Conservation (phyloP, 2,888 invertebrate genomes). For the Unio delphinus region DNA sequence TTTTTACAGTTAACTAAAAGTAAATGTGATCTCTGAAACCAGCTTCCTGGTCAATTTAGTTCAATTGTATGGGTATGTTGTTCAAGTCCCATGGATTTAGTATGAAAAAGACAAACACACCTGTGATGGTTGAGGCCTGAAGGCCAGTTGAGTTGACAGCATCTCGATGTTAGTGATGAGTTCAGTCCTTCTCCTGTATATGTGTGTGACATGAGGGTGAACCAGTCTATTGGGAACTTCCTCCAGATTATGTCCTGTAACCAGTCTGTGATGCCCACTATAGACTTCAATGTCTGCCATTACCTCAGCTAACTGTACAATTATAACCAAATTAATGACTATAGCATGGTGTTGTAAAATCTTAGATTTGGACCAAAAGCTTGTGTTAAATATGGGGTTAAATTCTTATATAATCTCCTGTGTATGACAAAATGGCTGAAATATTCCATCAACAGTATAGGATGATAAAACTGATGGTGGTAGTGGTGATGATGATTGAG, state of each 20-base stretch:
- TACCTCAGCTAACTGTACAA: slow-evolving; percentile 44
- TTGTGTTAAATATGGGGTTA: too few relatives aligned
- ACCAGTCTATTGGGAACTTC: slow-evolving; percentile 30
- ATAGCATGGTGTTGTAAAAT: not conserved
- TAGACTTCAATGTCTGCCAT: slow-evolving; percentile 47
- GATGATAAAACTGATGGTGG: too few relatives aligned
- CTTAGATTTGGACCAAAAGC: too few relatives aligned
- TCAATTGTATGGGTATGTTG: too few relatives aligned
- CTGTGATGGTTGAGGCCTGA: slow-evolving; percentile 55
- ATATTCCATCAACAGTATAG: too few relatives aligned
- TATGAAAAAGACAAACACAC: slow-evolving; percentile 18
- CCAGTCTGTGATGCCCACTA: slow-evolving; percentile 35
- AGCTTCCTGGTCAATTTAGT: not conserved
- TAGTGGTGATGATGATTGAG: too few relatives aligned
- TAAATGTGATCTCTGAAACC: not conserved
- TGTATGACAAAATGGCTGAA: too few relatives aligned
- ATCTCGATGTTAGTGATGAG: too few relatives aligned
- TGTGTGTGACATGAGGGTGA: slow-evolving; percentile 56
- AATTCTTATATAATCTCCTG: too few relatives aligned
- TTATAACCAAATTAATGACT: not conserved
- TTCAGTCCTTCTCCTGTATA: slow-evolving; percentile 34
- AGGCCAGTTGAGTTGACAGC: too few relatives aligned
- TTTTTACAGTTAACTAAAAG: too few relatives aligned
- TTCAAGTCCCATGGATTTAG: not conserved
- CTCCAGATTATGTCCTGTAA: slow-evolving; percentile 48